These are phyloP conservation scores for Meles meles DNA, from an alignment of 2,113 vertebrate species.

Conservation along the genomic window DNA sequence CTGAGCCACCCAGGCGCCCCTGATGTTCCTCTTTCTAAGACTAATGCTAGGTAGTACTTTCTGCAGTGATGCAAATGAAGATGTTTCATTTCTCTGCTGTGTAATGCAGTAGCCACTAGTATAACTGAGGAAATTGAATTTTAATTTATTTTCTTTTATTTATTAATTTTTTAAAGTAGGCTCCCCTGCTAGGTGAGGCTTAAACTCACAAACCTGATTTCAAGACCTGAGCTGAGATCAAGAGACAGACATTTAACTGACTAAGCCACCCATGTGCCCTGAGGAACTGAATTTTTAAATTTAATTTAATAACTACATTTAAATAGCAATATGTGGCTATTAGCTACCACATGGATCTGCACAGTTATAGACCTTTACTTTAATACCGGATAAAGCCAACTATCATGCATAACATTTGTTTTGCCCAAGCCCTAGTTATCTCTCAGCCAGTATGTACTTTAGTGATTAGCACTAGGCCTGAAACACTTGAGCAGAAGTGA, in stretches of 20 bases:
- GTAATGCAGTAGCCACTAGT: not conserved
- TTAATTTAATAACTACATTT: not conserved
- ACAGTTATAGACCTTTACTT: not conserved
- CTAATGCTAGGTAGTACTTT: not conserved
- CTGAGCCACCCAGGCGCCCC: too few relatives aligned
- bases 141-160: not conserved
- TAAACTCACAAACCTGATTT: not conserved
- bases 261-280: not conserved
- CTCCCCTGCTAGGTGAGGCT: not conserved
- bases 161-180: not conserved
- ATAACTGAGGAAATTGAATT: not conserved
- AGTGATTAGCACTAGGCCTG: not conserved
- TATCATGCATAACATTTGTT: not conserved
- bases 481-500: not conserved
- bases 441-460: not conserved
- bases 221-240: not conserved
- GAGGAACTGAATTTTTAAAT: not conserved
- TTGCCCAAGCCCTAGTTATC: not conserved
- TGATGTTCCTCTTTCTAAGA: not conserved
- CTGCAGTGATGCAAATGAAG: not conserved
- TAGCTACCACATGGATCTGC: not conserved
- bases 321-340: not conserved
- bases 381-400: not conserved
- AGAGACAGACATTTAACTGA: not conserved
- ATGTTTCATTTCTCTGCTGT: not conserved